phyloP scores from a whole-genome alignment of 2,113 vertebrate species.

The Benitochromis conjunctus region DNA sequence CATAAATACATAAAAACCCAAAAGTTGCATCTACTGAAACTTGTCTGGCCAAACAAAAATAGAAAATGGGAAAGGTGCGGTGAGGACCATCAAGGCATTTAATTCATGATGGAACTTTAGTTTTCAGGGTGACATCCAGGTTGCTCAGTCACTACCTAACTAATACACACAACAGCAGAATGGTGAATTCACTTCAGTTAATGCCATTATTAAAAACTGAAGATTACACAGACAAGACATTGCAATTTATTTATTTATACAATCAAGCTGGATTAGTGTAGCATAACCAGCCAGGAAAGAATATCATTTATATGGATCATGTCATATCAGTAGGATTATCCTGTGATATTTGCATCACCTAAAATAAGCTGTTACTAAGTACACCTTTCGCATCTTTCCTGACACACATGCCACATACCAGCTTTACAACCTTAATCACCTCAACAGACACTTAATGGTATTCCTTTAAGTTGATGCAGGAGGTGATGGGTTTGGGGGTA shows the following conservation, averaged over 20 bases:
- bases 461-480: constrained; percentile 39
- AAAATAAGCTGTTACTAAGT: not conserved
- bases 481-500: not conserved
- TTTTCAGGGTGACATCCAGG: not conserved
- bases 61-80: not conserved
- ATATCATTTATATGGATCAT: not conserved
- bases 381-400: not conserved
- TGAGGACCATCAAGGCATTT: not conserved
- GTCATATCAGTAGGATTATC: not conserved
- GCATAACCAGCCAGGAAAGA: not conserved
- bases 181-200: not conserved
- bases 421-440: constrained; percentile 31
- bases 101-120: not conserved
- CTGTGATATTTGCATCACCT: not conserved
- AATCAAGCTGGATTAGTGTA: not conserved
- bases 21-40: rapidly evolving
- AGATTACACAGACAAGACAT: not conserved
- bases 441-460: constrained; percentile 36
- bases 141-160: not conserved
- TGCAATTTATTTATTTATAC: not conserved
- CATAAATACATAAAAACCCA: not conserved
- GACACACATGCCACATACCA: not conserved
- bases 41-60: not conserved
- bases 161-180: not conserved
- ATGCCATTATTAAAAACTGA: not conserved